phyloP scores from a whole-genome alignment of 2,888 invertebrate species.

The Ormyrus pomaceus region DNA sequence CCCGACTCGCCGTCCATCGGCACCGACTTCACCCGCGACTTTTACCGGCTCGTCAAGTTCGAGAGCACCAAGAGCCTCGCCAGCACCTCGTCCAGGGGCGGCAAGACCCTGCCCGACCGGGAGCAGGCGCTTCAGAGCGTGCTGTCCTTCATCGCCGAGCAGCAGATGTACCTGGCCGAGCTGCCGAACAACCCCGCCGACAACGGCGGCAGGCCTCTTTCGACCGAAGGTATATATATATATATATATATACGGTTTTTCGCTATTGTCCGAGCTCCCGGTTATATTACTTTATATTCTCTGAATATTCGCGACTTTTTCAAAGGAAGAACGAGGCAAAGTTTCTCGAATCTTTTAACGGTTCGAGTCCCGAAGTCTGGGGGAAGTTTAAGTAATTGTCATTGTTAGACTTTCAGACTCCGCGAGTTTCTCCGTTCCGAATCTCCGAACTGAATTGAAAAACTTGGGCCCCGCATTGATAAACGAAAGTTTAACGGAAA shows the following conservation, averaged over 20 bases:
- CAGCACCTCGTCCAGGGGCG: constrained; percentile 83
- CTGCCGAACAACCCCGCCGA: constrained; percentile 60
- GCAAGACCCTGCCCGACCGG: constrained; percentile 79
- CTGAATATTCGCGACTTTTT: too few species aligned
- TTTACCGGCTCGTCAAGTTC: constrained; percentile 87
- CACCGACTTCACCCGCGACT: constrained; percentile 87
- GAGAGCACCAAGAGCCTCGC: constrained; percentile 88
- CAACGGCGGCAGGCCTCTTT: constrained; percentile 46
- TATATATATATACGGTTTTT: neutral
- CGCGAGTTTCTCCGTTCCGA: too few species aligned
- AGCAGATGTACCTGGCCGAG: constrained; percentile 80
- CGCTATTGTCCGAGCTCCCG: neutral
- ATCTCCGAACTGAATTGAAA: too few species aligned
- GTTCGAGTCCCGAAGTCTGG: too few species aligned
- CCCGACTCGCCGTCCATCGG: constrained; percentile 82
- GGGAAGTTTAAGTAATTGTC: too few species aligned
- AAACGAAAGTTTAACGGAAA: neutral
- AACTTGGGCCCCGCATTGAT: neutral
- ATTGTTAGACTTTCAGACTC: too few species aligned
- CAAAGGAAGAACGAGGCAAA: too few species aligned
- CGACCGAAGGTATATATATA: constrained; percentile 60
- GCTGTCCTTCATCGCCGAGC: constrained; percentile 85
- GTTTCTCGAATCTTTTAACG: too few species aligned
- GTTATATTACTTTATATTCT: too few species aligned
- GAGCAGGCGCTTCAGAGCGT: constrained; percentile 85